These are phyloP conservation scores for Lamproptera curius DNA, from an alignment of 2,888 invertebrate genomes.

Conservation along the genomic window DNA sequence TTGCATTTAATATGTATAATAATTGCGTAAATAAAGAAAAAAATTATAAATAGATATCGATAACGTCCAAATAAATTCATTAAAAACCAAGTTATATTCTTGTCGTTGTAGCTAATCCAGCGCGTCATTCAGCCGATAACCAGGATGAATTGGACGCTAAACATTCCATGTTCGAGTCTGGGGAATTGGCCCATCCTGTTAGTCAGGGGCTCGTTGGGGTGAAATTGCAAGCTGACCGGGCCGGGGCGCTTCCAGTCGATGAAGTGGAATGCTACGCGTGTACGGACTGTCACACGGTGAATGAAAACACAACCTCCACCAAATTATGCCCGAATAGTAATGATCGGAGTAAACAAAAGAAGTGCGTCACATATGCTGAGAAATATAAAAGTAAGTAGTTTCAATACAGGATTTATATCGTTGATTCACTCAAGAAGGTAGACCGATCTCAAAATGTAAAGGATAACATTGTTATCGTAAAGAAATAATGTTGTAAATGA, in stretches of 20 bases:
- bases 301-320: conserved; percentile 34
- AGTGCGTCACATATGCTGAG: conserved; percentile 52
- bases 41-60: neutral
- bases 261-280: conserved; percentile 47
- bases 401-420: too few species aligned
- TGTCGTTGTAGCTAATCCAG: conserved; percentile 5
- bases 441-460: too few species aligned
- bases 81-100: neutral
- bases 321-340: conserved; percentile 43
- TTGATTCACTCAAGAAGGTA: too few species aligned
- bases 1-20: too few species aligned
- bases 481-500: too few species aligned
- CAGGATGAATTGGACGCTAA: conserved; percentile 5
- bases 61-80: neutral
- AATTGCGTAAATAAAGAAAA: too few species aligned
- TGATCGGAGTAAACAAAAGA: conserved; percentile 36
- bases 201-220: too few species aligned
- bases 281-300: conserved; percentile 42
- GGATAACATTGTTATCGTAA: too few species aligned
- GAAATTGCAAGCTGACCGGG: too few species aligned
- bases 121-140: conserved; percentile 8
- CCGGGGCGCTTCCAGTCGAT: conserved; percentile 7
- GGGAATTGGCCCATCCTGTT: too few species aligned
- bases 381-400: conserved; percentile 46
- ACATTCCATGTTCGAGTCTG: too few species aligned